These are phyloP conservation scores for Sarotherodon lohbergeri DNA, from an alignment of 2,113 vertebrate genomes.

Conservation along the genomic window DNA sequence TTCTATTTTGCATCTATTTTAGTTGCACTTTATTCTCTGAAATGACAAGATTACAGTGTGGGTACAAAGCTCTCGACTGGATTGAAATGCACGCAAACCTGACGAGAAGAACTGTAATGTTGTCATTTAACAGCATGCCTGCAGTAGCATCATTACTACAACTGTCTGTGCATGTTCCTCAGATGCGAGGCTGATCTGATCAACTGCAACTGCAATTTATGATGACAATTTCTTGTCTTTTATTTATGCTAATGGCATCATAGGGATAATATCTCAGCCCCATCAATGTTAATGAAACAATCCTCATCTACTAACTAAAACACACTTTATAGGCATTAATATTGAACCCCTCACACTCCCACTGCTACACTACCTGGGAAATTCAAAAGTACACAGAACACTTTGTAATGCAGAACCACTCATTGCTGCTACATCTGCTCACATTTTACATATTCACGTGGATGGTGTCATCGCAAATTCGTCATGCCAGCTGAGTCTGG, in stretches of 20 bases:
- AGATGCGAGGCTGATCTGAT: background rate
- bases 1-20: slow-evolving; percentile 1
- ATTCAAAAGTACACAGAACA: background rate
- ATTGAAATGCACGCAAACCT: background rate
- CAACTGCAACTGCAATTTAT: background rate
- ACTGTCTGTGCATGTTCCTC: background rate
- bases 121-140: background rate
- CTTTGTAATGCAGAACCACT: slow-evolving; percentile 1
- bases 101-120: background rate
- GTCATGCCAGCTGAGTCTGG: slow-evolving; percentile 25
- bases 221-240: background rate
- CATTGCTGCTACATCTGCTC: slow-evolving; percentile 25
- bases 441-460: slow-evolving; percentile 16
- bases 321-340: background rate
- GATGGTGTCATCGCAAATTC: slow-evolving; percentile 26
- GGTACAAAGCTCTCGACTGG: background rate
- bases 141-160: background rate
- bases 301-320: background rate
- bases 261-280: background rate
- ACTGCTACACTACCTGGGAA: background rate
- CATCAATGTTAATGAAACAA: background rate
- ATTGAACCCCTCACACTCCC: background rate
- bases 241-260: background rate
- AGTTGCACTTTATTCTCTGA: background rate
- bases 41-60: background rate